Evolutionary conservation across 2,797 vertebrate species (phyloP), one percentile per base, ranked within the genome.

Genomic region (Ctenopoma multispine): DNA sequence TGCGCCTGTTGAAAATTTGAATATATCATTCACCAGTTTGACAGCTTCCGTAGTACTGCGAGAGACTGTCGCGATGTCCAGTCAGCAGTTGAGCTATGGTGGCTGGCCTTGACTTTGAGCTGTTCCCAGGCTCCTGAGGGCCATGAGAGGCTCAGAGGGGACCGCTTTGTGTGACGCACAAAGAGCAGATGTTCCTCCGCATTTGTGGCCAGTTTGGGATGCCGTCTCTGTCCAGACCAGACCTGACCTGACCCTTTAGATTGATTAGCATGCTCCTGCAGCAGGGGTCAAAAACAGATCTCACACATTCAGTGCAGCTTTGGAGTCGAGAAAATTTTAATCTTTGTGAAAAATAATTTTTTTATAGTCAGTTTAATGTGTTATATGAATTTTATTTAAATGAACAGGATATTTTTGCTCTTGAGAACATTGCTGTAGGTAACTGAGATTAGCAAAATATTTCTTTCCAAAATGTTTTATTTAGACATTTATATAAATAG

Each of bases 161-260:
- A 84, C 87, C 82, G 77, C 89, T 91, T 89, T 84, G 74, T 88
- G 85, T 84, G 87, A 89, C 86, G 82, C 87, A 83, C 80, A 56
- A 68, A 80, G 81, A 92, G 90, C 94, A 94, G 93, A 94, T 94
- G 94, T 89, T 91, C 85, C 51, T 77, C 66, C 75, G 72, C 86
- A 75, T 92, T 91, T 89, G 81, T 88, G 87, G 83, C 73, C 81
- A 66, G 79, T 87, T 85, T 82, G 75, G 77, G 87, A 91, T 83
- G 80, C 83, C 18, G 63, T 88, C 84, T 81, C 87, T 79, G 79
- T 88, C 84, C 85, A 87, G 87, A 90, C 87, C 63, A 87, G 86
- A 94, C 91, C 93, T 63, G 56, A 23, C 49, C 40, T 86, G 90
- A 92, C 90, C 89, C 61, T 46, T 50, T 51, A 69, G 84, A 79